A percentile compares a stretch with the other conserved stretches of the same genome.
Evolutionary conservation across 37 sponge, comb jelly and placozoan genomes (phyloP).

Genomic region (Beroe forskalii): DNA sequence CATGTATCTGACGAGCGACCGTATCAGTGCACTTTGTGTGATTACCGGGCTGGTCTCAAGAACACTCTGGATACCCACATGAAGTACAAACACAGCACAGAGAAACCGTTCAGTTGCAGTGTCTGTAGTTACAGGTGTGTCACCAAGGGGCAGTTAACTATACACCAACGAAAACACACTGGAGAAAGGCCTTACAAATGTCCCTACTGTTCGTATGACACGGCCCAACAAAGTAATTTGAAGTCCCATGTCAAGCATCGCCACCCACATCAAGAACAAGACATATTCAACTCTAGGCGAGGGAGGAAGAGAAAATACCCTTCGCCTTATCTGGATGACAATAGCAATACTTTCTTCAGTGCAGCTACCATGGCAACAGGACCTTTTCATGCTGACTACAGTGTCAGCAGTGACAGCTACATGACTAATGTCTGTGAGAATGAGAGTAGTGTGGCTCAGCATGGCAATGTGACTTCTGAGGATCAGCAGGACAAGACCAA

Average conservation of each 20-base stretch:
- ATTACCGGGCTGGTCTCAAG: constrained; percentile 57
- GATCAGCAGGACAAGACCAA: too few species aligned
- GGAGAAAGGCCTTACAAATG: constrained; percentile 60
- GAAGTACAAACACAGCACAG: constrained; percentile 61
- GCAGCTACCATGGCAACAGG: background rate
- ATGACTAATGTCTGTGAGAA: constrained; percentile 17
- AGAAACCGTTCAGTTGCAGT: constrained; percentile 33
- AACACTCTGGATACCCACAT: constrained; percentile 62
- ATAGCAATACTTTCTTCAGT: background rate
- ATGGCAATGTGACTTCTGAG: background rate
- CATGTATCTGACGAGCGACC: constrained; percentile 45
- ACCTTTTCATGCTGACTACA: constrained; percentile 9
- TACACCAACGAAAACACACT: constrained; percentile 50
- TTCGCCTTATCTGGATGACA: background rate
- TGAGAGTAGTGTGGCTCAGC: background rate
- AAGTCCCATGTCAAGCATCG: constrained; percentile 56
- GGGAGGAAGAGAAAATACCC: constrained; percentile 55
- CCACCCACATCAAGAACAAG: constrained; percentile 24
- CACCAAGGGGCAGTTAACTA: constrained; percentile 46
- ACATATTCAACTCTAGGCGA: constrained; percentile 47
- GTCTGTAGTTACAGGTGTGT: constrained; percentile 65
- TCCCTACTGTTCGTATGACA: constrained; percentile 54
- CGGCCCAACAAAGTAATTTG: constrained; percentile 55
- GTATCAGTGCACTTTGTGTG: constrained; percentile 37
- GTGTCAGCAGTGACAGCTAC: background rate